phyloP scores from a whole-genome alignment of 2,797 vertebrate species.

The Chlorospingus flavigularis region DNA sequence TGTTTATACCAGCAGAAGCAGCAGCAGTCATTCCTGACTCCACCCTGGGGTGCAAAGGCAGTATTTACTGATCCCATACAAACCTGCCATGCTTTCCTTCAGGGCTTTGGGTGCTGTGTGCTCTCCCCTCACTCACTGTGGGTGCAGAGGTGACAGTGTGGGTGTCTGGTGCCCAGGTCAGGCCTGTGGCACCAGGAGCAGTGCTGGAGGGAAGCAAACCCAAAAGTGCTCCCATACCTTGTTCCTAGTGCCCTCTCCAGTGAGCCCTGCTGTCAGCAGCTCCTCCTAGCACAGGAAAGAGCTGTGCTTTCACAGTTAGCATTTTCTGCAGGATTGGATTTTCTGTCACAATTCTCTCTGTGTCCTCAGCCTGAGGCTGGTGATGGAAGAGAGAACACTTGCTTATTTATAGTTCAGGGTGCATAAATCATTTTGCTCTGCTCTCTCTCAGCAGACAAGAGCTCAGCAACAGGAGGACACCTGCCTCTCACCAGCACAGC shows the following conservation, averaged over 20 bases:
- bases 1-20: background rate
- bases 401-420: background rate
- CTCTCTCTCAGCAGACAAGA: background rate
- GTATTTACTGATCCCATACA: background rate
- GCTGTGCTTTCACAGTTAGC: background rate
- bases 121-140: fast-evolving
- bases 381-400: fast-evolving
- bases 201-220: fast-evolving
- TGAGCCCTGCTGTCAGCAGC: background rate
- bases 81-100: background rate
- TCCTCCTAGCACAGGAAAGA: background rate
- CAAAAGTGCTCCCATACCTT: background rate
- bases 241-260: background rate
- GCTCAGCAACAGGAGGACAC: fast-evolving
- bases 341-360: fast-evolving
- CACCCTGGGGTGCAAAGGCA: background rate
- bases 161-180: fast-evolving
- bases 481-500: background rate
- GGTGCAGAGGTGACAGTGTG: background rate
- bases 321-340: background rate
- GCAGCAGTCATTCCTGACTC: background rate
- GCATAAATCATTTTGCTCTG: background rate
- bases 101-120: background rate
- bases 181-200: fast-evolving
- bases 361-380: background rate